Base-by-base conservation (phyloP, 1,140 invertebrate species). In the Lasioglossum baleicum region DNA sequence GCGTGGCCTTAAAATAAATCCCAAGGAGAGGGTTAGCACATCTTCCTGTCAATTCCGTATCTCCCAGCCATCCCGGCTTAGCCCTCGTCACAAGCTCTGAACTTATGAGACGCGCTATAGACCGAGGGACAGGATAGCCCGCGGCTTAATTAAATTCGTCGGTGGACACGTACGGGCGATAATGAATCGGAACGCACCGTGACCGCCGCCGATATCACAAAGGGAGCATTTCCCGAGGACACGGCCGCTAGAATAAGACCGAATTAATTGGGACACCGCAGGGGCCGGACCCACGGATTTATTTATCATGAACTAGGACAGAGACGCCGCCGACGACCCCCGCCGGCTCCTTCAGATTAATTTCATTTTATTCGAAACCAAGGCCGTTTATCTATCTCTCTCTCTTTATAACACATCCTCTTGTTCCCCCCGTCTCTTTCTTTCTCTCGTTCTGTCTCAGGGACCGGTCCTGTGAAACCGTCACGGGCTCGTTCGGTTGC, bases 251-350 rank as follows among this genome's bases (percentile, higher is more conserved):
- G 83, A 87, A 87, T 90, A 81, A 90, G 78, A 83, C 82, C 67
- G 88, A 90, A 90, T 90, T 90, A 90, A 90, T 90, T 90, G 84
- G 87, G 80, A 86, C 84, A 88, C 85, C 83, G 81, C 85, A 74
- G 88, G 85, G 81, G 78, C 68, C 80, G 67, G 64, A 58, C 22
- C 63, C 64, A 65, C 78, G 78, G 82, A 87, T 90, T 90, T 88
- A 90, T 90, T 89, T 87, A 90, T 90, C 85, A 84, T 80, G 73
- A 87, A 85, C 81, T 80, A 85, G 78, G 80, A 83, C 83, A 78
- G 82, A 87, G 80, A 76, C 67, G 77, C 80, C 78, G 82, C 71
- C 80, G 83, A 79, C 75, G 83, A 79, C 75, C 77, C 85, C 88
- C 81, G 84, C 66, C 82, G 87, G 68, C 82, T 83, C 63, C 77